Evolutionary conservation across 1,140 invertebrate genomes (phyloP).

Genomic region (Eupeodes corollae): DNA sequence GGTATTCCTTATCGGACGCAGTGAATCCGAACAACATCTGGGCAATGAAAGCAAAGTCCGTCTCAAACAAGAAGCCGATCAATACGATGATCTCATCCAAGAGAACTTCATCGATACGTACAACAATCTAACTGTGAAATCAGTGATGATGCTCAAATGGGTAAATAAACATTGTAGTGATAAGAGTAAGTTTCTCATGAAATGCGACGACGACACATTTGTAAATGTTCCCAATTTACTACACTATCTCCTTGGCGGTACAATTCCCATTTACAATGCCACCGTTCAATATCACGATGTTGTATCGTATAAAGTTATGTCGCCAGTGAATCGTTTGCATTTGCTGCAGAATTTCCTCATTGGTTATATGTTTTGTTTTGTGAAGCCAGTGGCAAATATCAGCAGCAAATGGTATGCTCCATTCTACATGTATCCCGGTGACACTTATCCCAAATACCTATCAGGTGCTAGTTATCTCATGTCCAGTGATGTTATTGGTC

Average conservation of each 20-base stretch:
- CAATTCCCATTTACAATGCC: conserved; percentile 32
- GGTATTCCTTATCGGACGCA: conserved; percentile 26
- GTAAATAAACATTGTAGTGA: conserved; percentile 51
- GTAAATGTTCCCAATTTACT: conserved; percentile 57
- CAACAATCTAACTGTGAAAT: conserved; percentile 86
- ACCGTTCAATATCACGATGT: conserved; percentile 27
- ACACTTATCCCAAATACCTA: conserved; percentile 69
- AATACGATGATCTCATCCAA: conserved; percentile 71
- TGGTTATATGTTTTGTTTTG: conserved; percentile 63
- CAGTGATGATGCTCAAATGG: conserved; percentile 76
- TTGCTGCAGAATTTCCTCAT: conserved; percentile 44
- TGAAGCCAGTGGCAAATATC: conserved; percentile 55
- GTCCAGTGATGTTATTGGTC: conserved; percentile 53
- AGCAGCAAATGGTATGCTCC: conserved; percentile 75
- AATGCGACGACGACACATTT: conserved; percentile 78
- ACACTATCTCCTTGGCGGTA: conserved; percentile 38
- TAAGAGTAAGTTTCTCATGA: conserved; percentile 55
- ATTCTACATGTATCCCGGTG: conserved; percentile 61
- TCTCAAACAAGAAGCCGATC: conserved; percentile 20
- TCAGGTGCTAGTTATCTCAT: conserved; percentile 77
- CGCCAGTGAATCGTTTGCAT: conserved; percentile 20
- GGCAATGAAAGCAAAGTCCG: conserved; percentile 25
- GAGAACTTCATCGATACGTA: conserved; percentile 83
- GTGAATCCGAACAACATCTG: conserved; percentile 10
- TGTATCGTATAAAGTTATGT: conserved; percentile 12